Base-by-base conservation (phyloP, 2,888 invertebrate genomes). In the Cremastinae sp. region DNA sequence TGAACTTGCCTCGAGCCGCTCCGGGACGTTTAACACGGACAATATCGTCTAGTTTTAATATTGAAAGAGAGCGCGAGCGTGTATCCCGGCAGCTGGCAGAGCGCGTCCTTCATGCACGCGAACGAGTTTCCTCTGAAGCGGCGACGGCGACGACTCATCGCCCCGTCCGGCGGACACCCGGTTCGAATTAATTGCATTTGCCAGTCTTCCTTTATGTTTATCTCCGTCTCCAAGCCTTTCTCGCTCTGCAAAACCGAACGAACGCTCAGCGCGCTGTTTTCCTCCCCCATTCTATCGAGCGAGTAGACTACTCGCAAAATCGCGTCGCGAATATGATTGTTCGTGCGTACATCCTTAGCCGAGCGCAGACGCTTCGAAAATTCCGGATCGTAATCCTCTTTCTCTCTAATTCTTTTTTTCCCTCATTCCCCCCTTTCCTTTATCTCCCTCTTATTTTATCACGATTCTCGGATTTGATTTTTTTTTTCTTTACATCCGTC, bases 111-210 rank as follows among this genome's bases (percentile, higher is more conserved):
- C n/a, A n/a, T 36, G 45, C 38, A 64, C 61, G 68, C 61, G 64
- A 58, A 51, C 61, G 64, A 69, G 62, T 58, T 61, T 66, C 66
- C 73, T 43, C 70, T 71, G 58, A 62, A 62, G 54, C 10, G 74
- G 49, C 56, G 64, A 53, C 43, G 59, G 59, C 56, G 49, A 68
- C 49, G 47, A 41, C 47, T 41, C 72, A 51, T 10, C 56, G 49
- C 28, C 41, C 41, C 45, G 53, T 28, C 74, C 70, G 58, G 73
- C 70, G 58, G 73, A 75, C 70, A 65, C 74, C 61, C 66, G n/a
- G 51, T 78, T 78, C 68, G 82, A 84, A 86, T 84, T 86, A 86
- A 86, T 85, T 80, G 84, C 82, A 84, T 81, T 84, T 80, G 77
- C 78, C 80, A 81, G 82, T 79, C 79, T 82, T 83, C 80, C 80